These are phyloP conservation scores for Amphibalanus amphitrite DNA, from an alignment of 1,140 invertebrate genomes.

Conservation along the genomic window DNA sequence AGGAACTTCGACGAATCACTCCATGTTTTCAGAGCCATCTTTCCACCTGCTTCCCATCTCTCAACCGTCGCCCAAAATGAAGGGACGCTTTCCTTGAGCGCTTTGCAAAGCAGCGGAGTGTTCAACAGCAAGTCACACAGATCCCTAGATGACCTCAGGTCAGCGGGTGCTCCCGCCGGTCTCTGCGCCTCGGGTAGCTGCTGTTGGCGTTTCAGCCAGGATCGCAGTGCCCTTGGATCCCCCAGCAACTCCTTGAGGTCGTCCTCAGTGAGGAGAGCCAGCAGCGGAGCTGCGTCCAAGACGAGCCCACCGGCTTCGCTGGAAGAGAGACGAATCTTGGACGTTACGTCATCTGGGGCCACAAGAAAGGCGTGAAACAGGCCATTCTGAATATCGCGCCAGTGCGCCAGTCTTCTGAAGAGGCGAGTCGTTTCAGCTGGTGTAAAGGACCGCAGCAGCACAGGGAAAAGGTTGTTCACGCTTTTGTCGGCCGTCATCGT, in stretches of 20 bases:
- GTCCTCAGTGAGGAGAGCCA: not conserved
- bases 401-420: not conserved
- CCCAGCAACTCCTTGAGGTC: not conserved
- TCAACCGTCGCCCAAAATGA: too few relatives aligned
- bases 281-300: not conserved
- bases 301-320: not conserved
- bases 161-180: not conserved
- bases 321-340: not conserved
- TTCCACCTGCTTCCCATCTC: too few relatives aligned
- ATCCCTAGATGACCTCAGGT: not conserved
- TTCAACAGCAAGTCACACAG: not conserved
- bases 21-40: too few relatives aligned
- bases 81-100: constrained; percentile 11
- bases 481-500: not conserved
- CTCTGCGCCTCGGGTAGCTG: not conserved
- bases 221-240: not conserved
- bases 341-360: not conserved
- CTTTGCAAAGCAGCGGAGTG: not conserved
- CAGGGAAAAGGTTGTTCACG: not conserved
- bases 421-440: not conserved
- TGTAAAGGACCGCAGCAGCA: not conserved
- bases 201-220: not conserved
- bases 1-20: too few relatives aligned
- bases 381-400: not conserved
- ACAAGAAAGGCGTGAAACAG: not conserved